Evolutionary conservation across 1,140 invertebrate species (phyloP).

Genomic region (Argopecten irradians): DNA sequence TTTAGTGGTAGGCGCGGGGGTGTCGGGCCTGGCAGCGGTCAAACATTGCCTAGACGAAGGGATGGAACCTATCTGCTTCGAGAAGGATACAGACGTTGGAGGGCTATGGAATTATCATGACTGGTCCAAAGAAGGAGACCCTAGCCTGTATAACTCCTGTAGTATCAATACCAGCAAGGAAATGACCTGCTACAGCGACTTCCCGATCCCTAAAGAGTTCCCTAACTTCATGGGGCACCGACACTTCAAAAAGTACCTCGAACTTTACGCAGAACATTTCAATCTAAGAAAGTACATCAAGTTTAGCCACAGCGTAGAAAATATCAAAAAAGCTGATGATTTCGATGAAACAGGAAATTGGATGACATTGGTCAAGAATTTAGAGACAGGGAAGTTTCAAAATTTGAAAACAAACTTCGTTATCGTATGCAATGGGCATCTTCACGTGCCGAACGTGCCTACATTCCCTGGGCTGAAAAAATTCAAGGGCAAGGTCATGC

Average conservation of each 20-base stretch:
- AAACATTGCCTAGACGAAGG: slow-evolving; percentile 77
- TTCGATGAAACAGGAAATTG: slow-evolving; percentile 48
- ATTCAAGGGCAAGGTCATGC: slow-evolving; percentile 78
- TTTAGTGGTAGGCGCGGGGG: slow-evolving; percentile 76
- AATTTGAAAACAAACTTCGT: slow-evolving; percentile 70
- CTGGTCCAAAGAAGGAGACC: slow-evolving; percentile 49
- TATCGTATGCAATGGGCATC: slow-evolving; percentile 73
- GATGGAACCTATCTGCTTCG: slow-evolving; percentile 76
- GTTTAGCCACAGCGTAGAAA: slow-evolving; percentile 50
- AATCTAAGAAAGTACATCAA: slow-evolving; percentile 65
- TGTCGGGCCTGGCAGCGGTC: slow-evolving; percentile 75
- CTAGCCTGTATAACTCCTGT: slow-evolving; percentile 71
- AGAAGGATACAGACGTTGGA: slow-evolving; percentile 72
- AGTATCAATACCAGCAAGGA: slow-evolving; percentile 80
- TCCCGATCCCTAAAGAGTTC: slow-evolving; percentile 77
- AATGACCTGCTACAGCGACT: slow-evolving; percentile 79
- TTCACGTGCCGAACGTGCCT: slow-evolving; percentile 69
- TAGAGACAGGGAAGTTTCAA: slow-evolving; percentile 20
- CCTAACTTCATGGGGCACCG: slow-evolving; percentile 78
- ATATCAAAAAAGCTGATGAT: slow-evolving; percentile 40
- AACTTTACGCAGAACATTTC: slow-evolving; percentile 75
- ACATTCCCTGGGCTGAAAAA: slow-evolving; percentile 69
- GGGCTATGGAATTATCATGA: slow-evolving; percentile 70
- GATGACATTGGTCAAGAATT: slow-evolving; percentile 40
- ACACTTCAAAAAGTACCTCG: slow-evolving; percentile 74